Conservation (phyloP, 2,888 invertebrate species). For the Agriopis aurantiaria region DNA sequence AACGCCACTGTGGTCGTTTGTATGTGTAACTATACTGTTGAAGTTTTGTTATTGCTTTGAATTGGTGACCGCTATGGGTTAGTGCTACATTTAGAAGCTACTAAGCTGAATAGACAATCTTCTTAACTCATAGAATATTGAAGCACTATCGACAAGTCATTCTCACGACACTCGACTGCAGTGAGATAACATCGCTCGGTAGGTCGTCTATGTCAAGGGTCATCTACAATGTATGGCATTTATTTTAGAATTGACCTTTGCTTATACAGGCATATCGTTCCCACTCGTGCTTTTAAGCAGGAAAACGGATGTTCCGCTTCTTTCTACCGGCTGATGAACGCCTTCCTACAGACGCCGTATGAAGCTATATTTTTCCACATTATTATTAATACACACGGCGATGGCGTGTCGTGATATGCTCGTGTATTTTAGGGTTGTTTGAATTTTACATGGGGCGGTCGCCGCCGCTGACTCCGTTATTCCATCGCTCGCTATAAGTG, state of each 20-base stretch:
- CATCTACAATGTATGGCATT: slow-evolving; percentile 40
- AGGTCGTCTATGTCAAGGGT: slow-evolving; percentile 48
- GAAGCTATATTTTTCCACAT: slow-evolving; percentile 55
- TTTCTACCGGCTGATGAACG: slow-evolving; percentile 48
- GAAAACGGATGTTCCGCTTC: slow-evolving; percentile 42
- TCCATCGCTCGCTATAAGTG: slow-evolving; percentile 73
- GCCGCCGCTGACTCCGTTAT: slow-evolving; percentile 61
- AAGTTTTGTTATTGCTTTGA: background rate
- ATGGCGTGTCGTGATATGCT: slow-evolving; percentile 60
- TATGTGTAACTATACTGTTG: background rate
- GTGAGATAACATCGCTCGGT: slow-evolving; percentile 30
- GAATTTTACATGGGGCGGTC: slow-evolving; percentile 76
- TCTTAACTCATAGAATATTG: slow-evolving; percentile 25
- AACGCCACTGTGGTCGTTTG: slow-evolving; percentile 1
- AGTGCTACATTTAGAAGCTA: background rate
- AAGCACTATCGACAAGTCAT: slow-evolving; percentile 36
- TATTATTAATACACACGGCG: slow-evolving; percentile 64
- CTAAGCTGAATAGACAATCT: background rate
- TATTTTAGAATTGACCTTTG: slow-evolving; percentile 58
- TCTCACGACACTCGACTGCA: slow-evolving; percentile 25
- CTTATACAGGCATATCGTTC: slow-evolving; percentile 41
- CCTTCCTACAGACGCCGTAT: slow-evolving; percentile 47
- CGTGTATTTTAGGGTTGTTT: slow-evolving; percentile 72
- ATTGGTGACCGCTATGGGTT: background rate
- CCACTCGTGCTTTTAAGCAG: slow-evolving; percentile 40